phyloP scores from a whole-genome alignment of 2,888 invertebrate species.

The Cantharis flavilabris region DNA sequence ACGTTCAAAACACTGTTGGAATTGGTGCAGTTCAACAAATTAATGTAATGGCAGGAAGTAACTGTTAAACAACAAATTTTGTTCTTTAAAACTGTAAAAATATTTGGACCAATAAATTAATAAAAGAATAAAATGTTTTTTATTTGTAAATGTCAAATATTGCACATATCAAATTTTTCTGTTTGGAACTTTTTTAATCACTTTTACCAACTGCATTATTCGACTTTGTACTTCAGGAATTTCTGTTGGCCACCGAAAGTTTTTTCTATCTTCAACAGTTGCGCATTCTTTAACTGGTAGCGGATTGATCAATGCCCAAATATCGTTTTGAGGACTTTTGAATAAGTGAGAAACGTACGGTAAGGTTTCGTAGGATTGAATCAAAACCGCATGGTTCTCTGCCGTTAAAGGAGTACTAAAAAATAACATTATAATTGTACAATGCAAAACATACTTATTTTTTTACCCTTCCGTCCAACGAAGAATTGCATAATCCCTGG shows the following conservation, averaged over 20 bases:
- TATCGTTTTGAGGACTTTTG: conserved; percentile 42
- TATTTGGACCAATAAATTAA: background rate
- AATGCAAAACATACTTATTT: background rate
- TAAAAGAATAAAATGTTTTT: background rate
- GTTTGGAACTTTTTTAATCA: background rate
- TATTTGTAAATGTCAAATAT: background rate
- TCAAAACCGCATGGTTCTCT: conserved; percentile 48
- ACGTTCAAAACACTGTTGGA: conserved; percentile 64
- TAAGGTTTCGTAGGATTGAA: conserved; percentile 46
- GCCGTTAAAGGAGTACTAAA: conserved; percentile 46
- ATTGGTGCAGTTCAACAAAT: conserved; percentile 65
- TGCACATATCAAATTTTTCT: background rate
- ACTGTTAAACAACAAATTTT: conserved; percentile 19
- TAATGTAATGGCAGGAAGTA: conserved; percentile 10
- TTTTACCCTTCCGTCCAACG: conserved; percentile 52
- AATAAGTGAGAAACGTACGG: conserved; percentile 49
- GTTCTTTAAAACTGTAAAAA: background rate
- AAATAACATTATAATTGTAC: background rate
- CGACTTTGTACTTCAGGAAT: conserved; percentile 20
- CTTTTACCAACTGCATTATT: conserved; percentile 39
- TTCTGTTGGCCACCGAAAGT: conserved; percentile 2
- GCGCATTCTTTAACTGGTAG: conserved; percentile 36
- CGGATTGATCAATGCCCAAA: conserved; percentile 50
- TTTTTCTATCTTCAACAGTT: background rate
- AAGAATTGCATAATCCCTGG: conserved; percentile 54